These are phyloP conservation scores for Lepilemur ruficaudatus DNA, from an alignment of 2,797 vertebrate genomes.

Conservation along the genomic window DNA sequence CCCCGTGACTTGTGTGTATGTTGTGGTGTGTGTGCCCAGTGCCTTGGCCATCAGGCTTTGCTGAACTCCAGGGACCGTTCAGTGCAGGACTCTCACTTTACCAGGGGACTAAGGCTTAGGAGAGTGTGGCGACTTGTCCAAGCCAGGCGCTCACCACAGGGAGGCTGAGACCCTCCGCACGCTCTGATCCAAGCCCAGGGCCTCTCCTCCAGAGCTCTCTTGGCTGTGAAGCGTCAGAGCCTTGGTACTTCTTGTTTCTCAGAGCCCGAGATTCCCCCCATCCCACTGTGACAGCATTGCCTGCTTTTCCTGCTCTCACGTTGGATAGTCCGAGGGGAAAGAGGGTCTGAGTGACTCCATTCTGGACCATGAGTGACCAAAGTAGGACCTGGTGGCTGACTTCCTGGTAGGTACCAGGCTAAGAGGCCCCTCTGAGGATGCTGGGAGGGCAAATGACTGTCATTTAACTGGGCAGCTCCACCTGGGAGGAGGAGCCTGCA, in stretches of 20 bases:
- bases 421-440: neutral
- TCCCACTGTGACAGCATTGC: neutral
- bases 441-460: neutral
- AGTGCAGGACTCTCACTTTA: neutral
- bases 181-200: neutral
- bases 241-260: neutral
- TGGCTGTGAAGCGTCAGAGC: neutral
- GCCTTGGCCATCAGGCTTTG: neutral
- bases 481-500: neutral
- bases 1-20: neutral
- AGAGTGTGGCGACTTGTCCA: neutral
- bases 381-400: neutral
- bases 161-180: neutral
- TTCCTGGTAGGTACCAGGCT: neutral
- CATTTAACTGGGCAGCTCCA: neutral
- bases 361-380: neutral
- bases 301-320: neutral
- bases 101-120: neutral
- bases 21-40: neutral
- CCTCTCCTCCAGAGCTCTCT: neutral
- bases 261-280: neutral
- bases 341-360: neutral
- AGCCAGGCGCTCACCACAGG: accelerated
- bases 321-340: neutral
- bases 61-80: neutral